phyloP scores from a whole-genome alignment of 2,113 vertebrate species.

The Guaruba guarouba region DNA sequence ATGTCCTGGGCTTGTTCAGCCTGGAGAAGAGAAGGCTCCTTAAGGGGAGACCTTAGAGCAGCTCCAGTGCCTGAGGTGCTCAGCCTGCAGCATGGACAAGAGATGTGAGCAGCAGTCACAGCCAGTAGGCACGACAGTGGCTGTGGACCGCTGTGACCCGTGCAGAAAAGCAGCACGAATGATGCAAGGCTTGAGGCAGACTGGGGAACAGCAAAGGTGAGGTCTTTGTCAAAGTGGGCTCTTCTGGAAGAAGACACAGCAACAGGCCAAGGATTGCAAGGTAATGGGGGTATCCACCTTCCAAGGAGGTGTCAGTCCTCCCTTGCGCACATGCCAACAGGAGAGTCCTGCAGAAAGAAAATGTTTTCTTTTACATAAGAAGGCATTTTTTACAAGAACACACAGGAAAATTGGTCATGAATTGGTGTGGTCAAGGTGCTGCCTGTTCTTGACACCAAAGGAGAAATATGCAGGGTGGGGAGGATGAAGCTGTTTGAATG shows the following conservation, averaged over 20 bases:
- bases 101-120: neutral
- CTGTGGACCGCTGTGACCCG: neutral
- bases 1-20: neutral
- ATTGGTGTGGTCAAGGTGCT: neutral
- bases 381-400: neutral
- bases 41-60: neutral
- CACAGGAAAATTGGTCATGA: neutral
- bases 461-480: neutral
- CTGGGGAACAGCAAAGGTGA: neutral
- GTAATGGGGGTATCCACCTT: neutral
- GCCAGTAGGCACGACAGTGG: fast-evolving
- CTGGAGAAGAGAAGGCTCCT: neutral
- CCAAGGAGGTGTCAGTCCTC: neutral
- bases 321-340: neutral
- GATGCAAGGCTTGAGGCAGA: neutral
- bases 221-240: neutral
- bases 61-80: neutral
- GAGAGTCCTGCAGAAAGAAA: neutral
- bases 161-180: neutral
- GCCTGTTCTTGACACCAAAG: neutral
- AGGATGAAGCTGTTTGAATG: neutral
- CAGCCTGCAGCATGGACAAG: neutral
- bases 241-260: neutral
- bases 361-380: neutral
- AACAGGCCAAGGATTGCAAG: neutral